Evolutionary conservation across 2,888 invertebrate species (phyloP).

Genomic region (Balanococcus diminutus): DNA sequence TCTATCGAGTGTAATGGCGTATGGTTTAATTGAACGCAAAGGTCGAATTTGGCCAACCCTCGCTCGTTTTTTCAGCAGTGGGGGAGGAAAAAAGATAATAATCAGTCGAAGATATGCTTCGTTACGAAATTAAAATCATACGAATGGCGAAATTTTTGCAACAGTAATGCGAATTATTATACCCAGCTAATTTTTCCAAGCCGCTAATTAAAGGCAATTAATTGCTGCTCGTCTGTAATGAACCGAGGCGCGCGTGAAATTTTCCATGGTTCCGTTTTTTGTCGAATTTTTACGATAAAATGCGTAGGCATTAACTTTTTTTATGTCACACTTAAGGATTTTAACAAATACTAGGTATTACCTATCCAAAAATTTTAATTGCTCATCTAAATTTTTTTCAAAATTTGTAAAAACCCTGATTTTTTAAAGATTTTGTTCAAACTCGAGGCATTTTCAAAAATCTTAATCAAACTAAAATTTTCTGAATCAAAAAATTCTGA

Average conservation of each 20-base stretch:
- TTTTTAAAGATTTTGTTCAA: no score
- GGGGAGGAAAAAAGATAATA: not conserved
- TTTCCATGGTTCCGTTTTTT: not conserved
- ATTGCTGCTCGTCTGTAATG: constrained; percentile 1
- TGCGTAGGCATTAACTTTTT: no score
- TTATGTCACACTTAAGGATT: no score
- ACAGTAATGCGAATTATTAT: constrained; percentile 21
- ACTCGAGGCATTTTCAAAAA: no score
- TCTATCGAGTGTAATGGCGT: constrained; percentile 40
- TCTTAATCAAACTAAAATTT: no score
- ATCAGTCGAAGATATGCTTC: constrained; percentile 30
- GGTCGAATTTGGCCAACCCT: not conserved
- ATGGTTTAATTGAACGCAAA: constrained; percentile 34
- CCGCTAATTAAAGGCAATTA: constrained; percentile 27
- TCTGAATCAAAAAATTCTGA: no score
- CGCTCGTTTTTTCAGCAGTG: not conserved
- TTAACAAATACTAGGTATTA: no score
- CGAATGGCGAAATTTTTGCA: constrained; percentile 27
- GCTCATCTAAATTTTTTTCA: no score
- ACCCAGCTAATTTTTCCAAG: constrained; percentile 11
- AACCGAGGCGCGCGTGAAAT: not conserved
- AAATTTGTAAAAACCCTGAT: no score
- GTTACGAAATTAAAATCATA: constrained; percentile 18
- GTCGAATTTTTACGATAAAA: no score
- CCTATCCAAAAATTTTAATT: no score